A percentile compares a stretch with the other conserved stretches of the same genome.
Conservation (phyloP, 2,888 invertebrate genomes). For the Euzetes globulus region DNA sequence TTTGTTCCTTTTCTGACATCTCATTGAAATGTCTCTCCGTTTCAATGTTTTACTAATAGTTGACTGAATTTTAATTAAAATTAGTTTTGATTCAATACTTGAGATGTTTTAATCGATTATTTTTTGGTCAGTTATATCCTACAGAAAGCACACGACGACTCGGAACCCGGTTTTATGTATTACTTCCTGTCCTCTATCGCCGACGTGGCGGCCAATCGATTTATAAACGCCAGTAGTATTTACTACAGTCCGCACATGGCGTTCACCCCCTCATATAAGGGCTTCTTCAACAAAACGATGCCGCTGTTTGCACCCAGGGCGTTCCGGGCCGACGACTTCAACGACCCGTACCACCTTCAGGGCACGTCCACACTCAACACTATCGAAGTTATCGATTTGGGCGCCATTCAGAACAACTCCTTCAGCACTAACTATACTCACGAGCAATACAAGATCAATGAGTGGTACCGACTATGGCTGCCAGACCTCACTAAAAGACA, state of each 20-base stretch:
- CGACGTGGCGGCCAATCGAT: slow-evolving; percentile 84
- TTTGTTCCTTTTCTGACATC: too few species aligned
- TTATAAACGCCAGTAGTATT: slow-evolving; percentile 82
- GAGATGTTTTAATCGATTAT: not conserved
- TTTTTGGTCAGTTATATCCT: slow-evolving; percentile 62
- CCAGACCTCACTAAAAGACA: slow-evolving; percentile 75
- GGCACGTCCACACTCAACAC: slow-evolving; percentile 91
- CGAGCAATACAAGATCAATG: slow-evolving; percentile 80
- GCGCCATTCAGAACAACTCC: slow-evolving; percentile 70
- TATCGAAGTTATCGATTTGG: slow-evolving; percentile 74
- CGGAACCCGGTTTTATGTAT: slow-evolving; percentile 97
- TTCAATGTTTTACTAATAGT: too few species aligned
- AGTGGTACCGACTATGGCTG: slow-evolving; percentile 86
- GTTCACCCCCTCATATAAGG: slow-evolving; percentile 85
- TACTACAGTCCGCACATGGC: slow-evolving; percentile 91
- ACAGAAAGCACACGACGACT: slow-evolving; percentile 81
- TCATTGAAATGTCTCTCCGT: too few species aligned
- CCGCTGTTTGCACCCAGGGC: slow-evolving; percentile 89
- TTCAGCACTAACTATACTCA: slow-evolving; percentile 79
- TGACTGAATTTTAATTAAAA: not conserved
- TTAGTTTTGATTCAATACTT: too few species aligned
- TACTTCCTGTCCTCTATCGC: slow-evolving; percentile 89
- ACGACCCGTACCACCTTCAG: slow-evolving; percentile 89
- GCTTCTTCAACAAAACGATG: slow-evolving; percentile 92
- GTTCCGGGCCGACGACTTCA: slow-evolving; percentile 75